Evolutionary conservation across 30 jellyfish, hydroid and myxozoan genomes (phyloP), one percentile per base, ranked within the genome.

Genomic region (Cassiopea andromeda): DNA sequence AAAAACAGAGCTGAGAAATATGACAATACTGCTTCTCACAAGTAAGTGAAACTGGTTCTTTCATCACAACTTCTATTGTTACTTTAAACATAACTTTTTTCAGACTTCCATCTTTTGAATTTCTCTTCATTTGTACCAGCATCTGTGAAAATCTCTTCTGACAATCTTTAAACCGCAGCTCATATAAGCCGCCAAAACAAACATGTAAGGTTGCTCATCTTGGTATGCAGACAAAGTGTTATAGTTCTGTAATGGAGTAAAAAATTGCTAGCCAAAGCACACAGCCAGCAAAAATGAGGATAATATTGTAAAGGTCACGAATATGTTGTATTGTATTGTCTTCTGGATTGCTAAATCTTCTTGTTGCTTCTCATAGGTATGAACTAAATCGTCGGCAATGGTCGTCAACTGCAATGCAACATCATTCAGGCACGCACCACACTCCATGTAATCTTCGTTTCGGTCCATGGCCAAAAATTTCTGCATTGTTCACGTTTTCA

Each of bases 261-360:
- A 4, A 64, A 14, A 70, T n/a, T 27, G 15, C 38, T 43, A 70
- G 50, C 79, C 49, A 18, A 70, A 2, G 54, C 79, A 14, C 18
- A 43, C 79, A 70, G 79, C 79, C 50, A 70, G 54, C 27, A 70
- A 16, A 43, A 77, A 77, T 74, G 86, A 13, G 15, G 86, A 48
- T 14, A 77, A 15, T 6, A 47, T 2, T 4, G 74, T 50, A 6
- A 77, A 7, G n/a, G 75, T 77, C 54, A 77, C 27, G 54, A 77
- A 13, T 17, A 77, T 48, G 48, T 48, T 17, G 54, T 77, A 48
- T 43, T 50, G 57, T 17, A 27, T 27, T 27, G 7, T 16, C 49
- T 49, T 43, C 2, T 58, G 76, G 2, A 15, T 8, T n/a, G 48
- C 70, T 1, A 15, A 15, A 19, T 77, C 44, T 1, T 5, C 15